Evolutionary conservation across 2,113 vertebrate genomes (phyloP).

Genomic region (Chloebia gouldiae): DNA sequence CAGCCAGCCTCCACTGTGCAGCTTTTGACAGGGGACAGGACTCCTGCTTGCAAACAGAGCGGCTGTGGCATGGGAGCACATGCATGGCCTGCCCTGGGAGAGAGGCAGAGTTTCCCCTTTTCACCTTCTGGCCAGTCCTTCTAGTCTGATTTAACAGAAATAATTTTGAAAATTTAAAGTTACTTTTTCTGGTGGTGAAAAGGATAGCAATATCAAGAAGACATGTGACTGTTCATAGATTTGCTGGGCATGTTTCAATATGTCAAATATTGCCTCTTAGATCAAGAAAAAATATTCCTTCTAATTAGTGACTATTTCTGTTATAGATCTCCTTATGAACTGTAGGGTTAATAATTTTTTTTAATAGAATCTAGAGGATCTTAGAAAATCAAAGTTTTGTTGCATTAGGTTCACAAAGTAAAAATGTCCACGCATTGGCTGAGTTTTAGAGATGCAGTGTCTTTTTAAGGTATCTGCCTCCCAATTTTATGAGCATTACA

Average conservation of each 20-base stretch:
- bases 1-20: neutral
- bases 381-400: neutral
- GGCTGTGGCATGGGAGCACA: neutral
- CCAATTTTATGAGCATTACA: neutral
- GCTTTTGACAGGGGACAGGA: neutral
- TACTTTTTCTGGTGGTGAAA: neutral
- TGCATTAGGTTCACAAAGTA: neutral
- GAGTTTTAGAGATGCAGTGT: neutral
- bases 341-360: neutral
- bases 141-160: neutral
- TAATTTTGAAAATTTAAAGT: neutral
- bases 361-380: neutral
- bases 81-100: neutral
- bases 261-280: neutral
- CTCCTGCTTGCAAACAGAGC: neutral
- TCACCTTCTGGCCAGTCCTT: neutral
- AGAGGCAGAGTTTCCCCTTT: neutral
- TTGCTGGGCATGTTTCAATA: neutral
- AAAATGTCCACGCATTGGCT: neutral
- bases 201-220: neutral
- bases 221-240: neutral
- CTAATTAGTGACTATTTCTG: neutral
- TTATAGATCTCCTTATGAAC: neutral
- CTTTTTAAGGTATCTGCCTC: neutral
- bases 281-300: neutral